A percentile compares a stretch with the other conserved stretches of the same genome.
These are phyloP conservation scores for Drosophila robusta DNA, from an alignment of 2,888 invertebrate genomes.

Conservation along the genomic window DNA sequence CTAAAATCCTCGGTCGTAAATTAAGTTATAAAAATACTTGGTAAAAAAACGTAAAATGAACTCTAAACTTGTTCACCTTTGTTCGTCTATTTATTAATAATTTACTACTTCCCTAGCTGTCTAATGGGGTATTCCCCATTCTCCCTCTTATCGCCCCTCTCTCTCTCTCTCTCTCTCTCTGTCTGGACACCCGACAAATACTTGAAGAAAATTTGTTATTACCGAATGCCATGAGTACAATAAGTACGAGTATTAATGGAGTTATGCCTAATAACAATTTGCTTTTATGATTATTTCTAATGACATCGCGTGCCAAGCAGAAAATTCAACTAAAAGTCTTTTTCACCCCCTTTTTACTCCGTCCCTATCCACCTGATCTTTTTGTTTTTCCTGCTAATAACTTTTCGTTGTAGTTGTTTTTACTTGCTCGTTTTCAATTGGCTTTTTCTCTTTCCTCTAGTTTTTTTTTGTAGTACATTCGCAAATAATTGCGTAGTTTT, in stretches of 20 bases:
- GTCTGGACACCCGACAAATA: background rate
- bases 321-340: slow-evolving; percentile 5
- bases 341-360: background rate
- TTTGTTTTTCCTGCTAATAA: slow-evolving; percentile 20
- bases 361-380: background rate
- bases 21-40: too few relatives aligned
- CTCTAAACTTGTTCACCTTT: background rate
- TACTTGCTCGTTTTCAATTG: slow-evolving; percentile 2
- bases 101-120: background rate
- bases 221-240: background rate
- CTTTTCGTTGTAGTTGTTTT: slow-evolving; percentile 3
- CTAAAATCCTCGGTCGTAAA: too few relatives aligned
- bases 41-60: background rate
- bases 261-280: slow-evolving; percentile 41
- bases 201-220: slow-evolving; percentile 4
- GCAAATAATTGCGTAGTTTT: slow-evolving; percentile 28
- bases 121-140: background rate
- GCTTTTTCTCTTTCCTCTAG: slow-evolving; percentile 1
- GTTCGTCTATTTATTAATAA: background rate
- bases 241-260: slow-evolving; percentile 10
- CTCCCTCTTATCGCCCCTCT: too few relatives aligned
- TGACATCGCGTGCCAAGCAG: slow-evolving; percentile 60
- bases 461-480: background rate
- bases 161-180: background rate
- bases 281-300: slow-evolving; percentile 57